Evolutionary conservation across 2,797 vertebrate species (phyloP), one percentile per base, ranked within the genome.

Genomic region (Arctocebus calabarensis): DNA sequence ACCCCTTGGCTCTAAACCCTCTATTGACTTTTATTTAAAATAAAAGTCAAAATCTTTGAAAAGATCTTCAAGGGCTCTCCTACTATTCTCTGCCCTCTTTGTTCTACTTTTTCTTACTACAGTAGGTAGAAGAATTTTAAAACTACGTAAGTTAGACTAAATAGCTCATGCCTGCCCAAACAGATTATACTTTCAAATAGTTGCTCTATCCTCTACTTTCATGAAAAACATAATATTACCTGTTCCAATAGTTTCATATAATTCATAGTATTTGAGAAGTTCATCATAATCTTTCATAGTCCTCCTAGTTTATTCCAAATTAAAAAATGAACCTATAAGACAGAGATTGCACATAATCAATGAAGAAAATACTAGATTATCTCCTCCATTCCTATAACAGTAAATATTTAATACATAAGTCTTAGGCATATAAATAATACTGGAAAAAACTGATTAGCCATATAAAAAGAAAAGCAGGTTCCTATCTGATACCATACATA

Each of bases 201-300:
- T 22, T 91, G n/a, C 78, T 61, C 32, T 83, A 59, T 8, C 59
- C 45, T 84, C 27, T 91, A 9, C 22, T 32, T 55, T 55, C 84
- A 89, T 52, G 32, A 61, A 88, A 88, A 77, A 95, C 64, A 94
- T 16, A n/a, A 1, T 45, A 92, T 97, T 98, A 99, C 99, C 99
- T 98, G 99, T 99, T 25, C 99, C 99, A 92, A 99, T 99, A 0
- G 99, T 99, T 97, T 99, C 99, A 64, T 98, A 98, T 59, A 99
- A 93, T 48, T 99, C 99, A 97, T 99, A 99, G 97, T 99, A 98
- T 97, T 98, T 99, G 86, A 99, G 97, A 93, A 99, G 98, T 93
- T 99, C 99, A 10, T 99, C 99, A 59, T 98, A 98, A 96, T 98
- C 98, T 64, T 97, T 98, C 96, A 92, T 95, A 91, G 98, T 98